These are phyloP conservation scores for Procambarus virginalis DNA, from an alignment of 1,140 invertebrate species.

Conservation along the genomic window DNA sequence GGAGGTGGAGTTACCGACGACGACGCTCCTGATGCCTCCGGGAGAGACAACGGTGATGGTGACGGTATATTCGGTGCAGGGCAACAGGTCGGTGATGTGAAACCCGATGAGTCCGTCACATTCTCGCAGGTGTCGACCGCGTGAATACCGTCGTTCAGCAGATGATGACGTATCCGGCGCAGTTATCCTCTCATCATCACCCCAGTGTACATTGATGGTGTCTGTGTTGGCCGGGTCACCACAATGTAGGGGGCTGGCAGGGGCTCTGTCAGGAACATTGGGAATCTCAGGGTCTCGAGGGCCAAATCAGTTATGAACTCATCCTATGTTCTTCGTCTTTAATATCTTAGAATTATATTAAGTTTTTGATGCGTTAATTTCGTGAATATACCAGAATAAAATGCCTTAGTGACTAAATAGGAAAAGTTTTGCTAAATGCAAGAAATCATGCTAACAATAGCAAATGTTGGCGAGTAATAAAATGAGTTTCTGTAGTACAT, in stretches of 20 bases:
- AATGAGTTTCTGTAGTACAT: no score
- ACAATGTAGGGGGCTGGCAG: background rate
- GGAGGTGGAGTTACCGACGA: constrained; percentile 16
- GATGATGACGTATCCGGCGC: constrained; percentile 19
- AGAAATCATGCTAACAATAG: no score
- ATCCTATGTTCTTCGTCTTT: no score
- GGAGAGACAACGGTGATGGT: constrained; percentile 25
- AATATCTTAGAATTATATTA: no score
- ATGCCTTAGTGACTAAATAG: no score
- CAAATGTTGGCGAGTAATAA: no score
- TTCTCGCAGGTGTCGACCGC: constrained; percentile 17
- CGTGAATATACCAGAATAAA: no score
- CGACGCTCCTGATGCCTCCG: constrained; percentile 9
- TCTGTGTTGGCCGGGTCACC: constrained; percentile 1
- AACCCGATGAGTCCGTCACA: background rate
- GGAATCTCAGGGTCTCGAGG: no score
- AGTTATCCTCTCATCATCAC: constrained; percentile 13
- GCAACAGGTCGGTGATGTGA: constrained; percentile 47
- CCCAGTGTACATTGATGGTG: constrained; percentile 31
- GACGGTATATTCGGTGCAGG: constrained; percentile 38
- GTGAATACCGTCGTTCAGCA: constrained; percentile 50
- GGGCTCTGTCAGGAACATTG: constrained; percentile 12
- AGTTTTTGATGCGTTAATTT: no score
- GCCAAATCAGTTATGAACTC: no score
- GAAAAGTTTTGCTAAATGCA: no score